These are phyloP conservation scores for Coturnix japonica DNA, from an alignment of 2,113 vertebrate genomes.

Conservation along the genomic window DNA sequence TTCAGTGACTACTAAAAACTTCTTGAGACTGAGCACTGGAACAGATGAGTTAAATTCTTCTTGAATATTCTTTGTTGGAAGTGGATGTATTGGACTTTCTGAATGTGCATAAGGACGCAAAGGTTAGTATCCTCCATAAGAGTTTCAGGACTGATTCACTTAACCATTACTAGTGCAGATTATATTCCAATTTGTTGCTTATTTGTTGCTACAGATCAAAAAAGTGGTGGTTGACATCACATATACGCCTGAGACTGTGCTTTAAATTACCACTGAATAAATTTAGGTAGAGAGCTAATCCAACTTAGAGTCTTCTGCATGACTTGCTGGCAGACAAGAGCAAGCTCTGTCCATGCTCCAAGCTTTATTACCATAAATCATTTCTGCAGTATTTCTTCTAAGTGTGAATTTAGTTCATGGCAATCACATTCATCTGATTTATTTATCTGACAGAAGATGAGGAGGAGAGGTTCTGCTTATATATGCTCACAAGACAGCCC, in stretches of 20 bases:
- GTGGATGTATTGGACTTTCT: constrained; percentile 39
- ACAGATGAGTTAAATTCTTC: constrained; percentile 17
- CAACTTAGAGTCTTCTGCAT: background rate
- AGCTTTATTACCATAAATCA: background rate
- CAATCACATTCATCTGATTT: background rate
- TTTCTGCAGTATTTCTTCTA: background rate
- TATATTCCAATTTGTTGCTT: background rate
- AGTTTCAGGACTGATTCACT: background rate
- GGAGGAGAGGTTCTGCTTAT: background rate
- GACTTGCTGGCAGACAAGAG: background rate
- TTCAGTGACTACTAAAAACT: constrained; percentile 32
- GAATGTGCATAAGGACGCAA: constrained; percentile 73
- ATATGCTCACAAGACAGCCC: background rate
- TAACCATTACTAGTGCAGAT: background rate
- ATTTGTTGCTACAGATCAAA: background rate
- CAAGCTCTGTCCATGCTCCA: background rate
- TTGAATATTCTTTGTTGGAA: constrained; percentile 6
- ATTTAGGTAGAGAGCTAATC: background rate
- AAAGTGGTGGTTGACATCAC: background rate
- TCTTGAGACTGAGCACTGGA: background rate
- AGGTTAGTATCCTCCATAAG: constrained; percentile 75
- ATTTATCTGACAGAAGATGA: fast-evolving
- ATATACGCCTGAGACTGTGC: background rate
- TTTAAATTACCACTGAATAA: background rate
- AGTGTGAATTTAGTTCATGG: background rate